These are phyloP conservation scores for Atherix ibis DNA, from an alignment of 2,888 invertebrate genomes.

Conservation along the genomic window DNA sequence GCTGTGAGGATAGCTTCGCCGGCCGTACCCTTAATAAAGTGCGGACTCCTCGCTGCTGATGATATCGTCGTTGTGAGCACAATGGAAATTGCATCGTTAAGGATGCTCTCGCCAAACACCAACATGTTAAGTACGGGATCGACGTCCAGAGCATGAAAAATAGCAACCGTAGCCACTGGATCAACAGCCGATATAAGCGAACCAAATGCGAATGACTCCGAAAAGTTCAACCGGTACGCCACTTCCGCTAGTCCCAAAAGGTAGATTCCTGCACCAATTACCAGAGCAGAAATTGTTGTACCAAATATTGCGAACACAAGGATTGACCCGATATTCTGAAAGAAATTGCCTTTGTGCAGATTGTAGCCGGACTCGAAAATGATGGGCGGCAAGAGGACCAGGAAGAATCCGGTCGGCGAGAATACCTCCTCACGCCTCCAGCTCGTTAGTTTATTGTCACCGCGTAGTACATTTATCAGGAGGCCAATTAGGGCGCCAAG, in stretches of 20 bases:
- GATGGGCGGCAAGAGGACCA: constrained; percentile 91
- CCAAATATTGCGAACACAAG: constrained; percentile 95
- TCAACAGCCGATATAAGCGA: constrained; percentile 97
- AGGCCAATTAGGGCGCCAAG: constrained; percentile 87
- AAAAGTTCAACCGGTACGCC: constrained; percentile 81
- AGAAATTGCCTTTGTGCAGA: constrained; percentile 91
- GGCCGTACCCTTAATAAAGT: constrained; percentile 41
- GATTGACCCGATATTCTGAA: constrained; percentile 98
- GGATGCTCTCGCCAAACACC: constrained; percentile 69
- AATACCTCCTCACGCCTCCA: constrained; percentile 97
- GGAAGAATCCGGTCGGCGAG: constrained; percentile 94
- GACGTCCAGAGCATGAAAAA: constrained; percentile 93
- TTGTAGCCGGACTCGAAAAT: constrained; percentile 99
- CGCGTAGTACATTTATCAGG: constrained; percentile 75
- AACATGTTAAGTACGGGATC: constrained; percentile 98
- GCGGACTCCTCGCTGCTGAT: constrained; percentile 49
- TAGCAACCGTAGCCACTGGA: constrained; percentile 97
- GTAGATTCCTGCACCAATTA: constrained; percentile 93
- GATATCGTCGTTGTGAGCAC: constrained; percentile 84
- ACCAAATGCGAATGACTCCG: constrained; percentile 97
- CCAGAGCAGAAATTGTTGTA: constrained; percentile 90
- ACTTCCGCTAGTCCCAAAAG: constrained; percentile 81
- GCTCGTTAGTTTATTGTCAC: constrained; percentile 68
- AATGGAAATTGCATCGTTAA: constrained; percentile 98
- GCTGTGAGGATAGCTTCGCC: constrained; percentile 78